A percentile compares a stretch with the other conserved stretches of the same genome.
phyloP scores from a whole-genome alignment of 2,113 vertebrate species.

The Eupsittula cactorum region DNA sequence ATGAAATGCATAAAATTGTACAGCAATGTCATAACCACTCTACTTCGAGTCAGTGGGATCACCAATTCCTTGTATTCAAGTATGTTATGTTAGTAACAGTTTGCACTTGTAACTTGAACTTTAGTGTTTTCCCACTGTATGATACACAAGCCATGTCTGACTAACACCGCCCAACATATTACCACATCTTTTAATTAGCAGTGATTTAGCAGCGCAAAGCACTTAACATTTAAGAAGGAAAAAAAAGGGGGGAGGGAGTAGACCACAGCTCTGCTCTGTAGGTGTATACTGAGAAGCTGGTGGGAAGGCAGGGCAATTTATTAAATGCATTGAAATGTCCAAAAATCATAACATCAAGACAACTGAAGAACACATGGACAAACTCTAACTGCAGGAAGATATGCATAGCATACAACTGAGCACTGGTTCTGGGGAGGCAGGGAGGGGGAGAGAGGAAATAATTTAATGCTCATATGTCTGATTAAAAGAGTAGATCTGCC shows the following conservation, averaged over 20 bases:
- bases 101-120: not conserved
- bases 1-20: not conserved
- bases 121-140: not conserved
- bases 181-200: not conserved
- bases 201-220: not conserved
- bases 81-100: not conserved
- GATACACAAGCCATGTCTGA: not conserved
- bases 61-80: not conserved
- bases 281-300: not conserved
- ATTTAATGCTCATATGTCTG: rapidly evolving
- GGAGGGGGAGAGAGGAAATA: not conserved
- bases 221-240: not conserved
- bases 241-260: not conserved
- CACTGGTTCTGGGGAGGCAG: rapidly evolving
- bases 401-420: not conserved
- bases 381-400: not conserved
- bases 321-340: not conserved
- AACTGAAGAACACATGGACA: not conserved
- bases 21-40: not conserved
- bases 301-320: not conserved
- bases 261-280: not conserved
- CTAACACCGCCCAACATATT: not conserved
- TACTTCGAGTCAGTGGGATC: not conserved
- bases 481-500: not conserved
- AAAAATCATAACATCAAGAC: not conserved